Base-by-base conservation (phyloP, 64 coral and sea anemone genomes). In the Porites australiensis region DNA sequence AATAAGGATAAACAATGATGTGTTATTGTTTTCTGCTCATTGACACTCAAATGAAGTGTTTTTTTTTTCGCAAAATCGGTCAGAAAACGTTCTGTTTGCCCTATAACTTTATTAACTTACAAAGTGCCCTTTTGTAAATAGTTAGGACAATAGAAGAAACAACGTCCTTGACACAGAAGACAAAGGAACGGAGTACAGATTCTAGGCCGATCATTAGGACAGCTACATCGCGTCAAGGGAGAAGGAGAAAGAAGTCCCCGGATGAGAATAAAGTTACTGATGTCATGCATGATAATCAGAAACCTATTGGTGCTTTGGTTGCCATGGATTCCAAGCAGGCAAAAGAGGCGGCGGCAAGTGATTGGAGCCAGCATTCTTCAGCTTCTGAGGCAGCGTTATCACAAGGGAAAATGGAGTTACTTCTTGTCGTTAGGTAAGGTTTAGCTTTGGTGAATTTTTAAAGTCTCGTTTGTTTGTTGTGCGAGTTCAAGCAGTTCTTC, bases 391-490 rank as follows among this genome's bases (percentile, higher is more conserved):
- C 61, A 48, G 18, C 47, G 3, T 62, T 84, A 63, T 84, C 64
- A 50, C 81, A 84, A 63, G 46, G 62, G 51, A 13, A 84, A 68
- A 68, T 84, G 81, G 81, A 84, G 46, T 50, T 84, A 68, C 44
- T 84, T 68, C 81, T 84, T 52, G 81, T 84, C 3, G 64, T 84
- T 3, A 49, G 81, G 81, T 84, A 15, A 48, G 55, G 6, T 65
- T 64, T 45, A 10, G 5, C 15, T 74, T 43, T 74, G 11, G 5
- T 22, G 10, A 2, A 8, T 43, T 43, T 74, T 14, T 5, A 74
- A 14, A 1, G 54, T 57, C 71, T 10, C 18, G 4, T 62, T 12
- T 62, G 3, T 82, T 1, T 13, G 47, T 47, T 44, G 69, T 68
- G 5, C 19, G 15, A 18, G 16, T 22, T 7, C 0, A 55, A 55